Percentiles rank a stretch among this genome's conserved stretches.
Conservation (phyloP, 2,797 vertebrate species). For the Linurgus olivaceus region DNA sequence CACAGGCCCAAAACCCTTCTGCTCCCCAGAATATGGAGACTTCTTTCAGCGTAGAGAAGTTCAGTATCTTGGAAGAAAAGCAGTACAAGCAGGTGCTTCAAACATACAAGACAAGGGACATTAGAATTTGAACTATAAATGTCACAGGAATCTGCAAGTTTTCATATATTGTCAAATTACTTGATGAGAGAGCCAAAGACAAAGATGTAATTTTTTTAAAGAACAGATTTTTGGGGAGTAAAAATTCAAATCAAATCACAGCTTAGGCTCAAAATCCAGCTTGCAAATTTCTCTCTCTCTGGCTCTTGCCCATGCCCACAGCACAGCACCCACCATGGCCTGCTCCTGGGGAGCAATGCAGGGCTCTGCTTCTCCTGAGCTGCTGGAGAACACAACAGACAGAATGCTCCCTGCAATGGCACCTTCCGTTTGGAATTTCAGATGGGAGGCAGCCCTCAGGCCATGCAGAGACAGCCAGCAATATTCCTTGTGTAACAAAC, state of each 20-base stretch:
- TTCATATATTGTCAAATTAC: neutral
- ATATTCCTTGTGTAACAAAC: neutral
- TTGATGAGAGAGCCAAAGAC: neutral
- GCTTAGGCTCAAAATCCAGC: neutral
- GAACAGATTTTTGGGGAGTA: neutral
- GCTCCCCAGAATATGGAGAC: neutral
- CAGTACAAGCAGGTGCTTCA: neutral
- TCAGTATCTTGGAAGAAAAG: neutral
- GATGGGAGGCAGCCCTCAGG: neutral
- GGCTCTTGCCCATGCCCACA: neutral
- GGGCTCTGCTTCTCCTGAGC: neutral
- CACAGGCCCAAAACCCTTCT: neutral
- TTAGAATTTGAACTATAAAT: neutral
- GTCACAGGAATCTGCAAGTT: neutral
- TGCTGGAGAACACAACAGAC: neutral
- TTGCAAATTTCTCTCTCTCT: neutral
- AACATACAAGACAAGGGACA: accelerated
- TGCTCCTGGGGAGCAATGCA: neutral
- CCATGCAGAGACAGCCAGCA: neutral
- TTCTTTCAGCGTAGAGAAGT: neutral
- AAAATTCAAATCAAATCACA: neutral
- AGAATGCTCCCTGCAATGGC: neutral
- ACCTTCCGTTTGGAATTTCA: neutral
- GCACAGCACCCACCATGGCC: neutral
- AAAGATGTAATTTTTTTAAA: neutral